These are phyloP conservation scores for Chromobotia macracanthus DNA, from an alignment of 2,797 vertebrate genomes.

Conservation along the genomic window DNA sequence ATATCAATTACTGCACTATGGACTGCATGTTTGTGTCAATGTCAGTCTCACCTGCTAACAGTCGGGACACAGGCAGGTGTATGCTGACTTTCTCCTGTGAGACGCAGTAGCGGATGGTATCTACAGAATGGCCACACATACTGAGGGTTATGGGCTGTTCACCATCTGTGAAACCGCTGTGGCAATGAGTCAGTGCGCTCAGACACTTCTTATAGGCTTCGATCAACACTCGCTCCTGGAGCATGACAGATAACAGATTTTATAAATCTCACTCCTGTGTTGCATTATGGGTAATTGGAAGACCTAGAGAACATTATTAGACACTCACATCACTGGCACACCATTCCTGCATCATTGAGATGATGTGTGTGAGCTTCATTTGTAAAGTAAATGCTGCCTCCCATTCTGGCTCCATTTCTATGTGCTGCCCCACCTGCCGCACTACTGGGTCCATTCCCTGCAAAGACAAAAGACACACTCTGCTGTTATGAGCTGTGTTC, in stretches of 20 bases:
- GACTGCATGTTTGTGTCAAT: not conserved
- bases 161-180: slow-evolving; percentile 88
- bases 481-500: not conserved
- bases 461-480: not conserved
- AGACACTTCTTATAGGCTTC: slow-evolving; percentile 94
- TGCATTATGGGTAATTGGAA: slow-evolving; percentile 56
- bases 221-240: slow-evolving; percentile 89
- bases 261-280: slow-evolving; percentile 72
- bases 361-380: slow-evolving; percentile 96
- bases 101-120: slow-evolving; percentile 94
- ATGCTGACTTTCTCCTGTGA: slow-evolving; percentile 98
- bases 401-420: slow-evolving; percentile 99
- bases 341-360: slow-evolving; percentile 98
- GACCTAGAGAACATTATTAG: slow-evolving; percentile 2
- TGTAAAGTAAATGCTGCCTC: slow-evolving; percentile 96
- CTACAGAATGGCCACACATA: slow-evolving; percentile 90
- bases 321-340: slow-evolving; percentile 88
- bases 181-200: slow-evolving; percentile 85
- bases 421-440: slow-evolving; percentile 95
- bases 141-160: slow-evolving; percentile 92
- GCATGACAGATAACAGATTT: slow-evolving; percentile 32
- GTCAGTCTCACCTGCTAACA: slow-evolving; percentile 86
- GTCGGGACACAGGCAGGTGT: slow-evolving; percentile 91
- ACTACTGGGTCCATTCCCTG: slow-evolving; percentile 98
- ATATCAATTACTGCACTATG: too few species aligned